These are phyloP conservation scores for Motacilla alba DNA, from an alignment of 2,113 vertebrate genomes.

Conservation along the genomic window DNA sequence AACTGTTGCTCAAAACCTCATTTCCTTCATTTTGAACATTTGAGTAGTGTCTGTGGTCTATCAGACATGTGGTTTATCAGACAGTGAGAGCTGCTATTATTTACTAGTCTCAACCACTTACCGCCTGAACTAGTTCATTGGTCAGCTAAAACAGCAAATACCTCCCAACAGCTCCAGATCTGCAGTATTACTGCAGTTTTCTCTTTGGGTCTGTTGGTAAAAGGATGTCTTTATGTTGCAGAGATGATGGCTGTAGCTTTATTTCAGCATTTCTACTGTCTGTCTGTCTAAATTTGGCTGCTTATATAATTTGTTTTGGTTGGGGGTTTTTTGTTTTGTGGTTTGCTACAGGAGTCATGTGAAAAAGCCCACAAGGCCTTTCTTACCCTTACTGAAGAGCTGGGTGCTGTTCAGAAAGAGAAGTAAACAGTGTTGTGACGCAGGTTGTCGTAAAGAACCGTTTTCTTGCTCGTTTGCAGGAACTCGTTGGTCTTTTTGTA, in stretches of 20 bases:
- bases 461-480: not conserved
- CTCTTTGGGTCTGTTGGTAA: not conserved
- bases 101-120: not conserved
- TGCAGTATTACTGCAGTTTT: not conserved
- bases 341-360: constrained; percentile 51
- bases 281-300: not conserved
- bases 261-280: not conserved
- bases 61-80: not conserved
- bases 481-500: not conserved
- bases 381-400: constrained; percentile 19
- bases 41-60: not conserved
- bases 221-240: not conserved
- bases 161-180: not conserved
- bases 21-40: constrained; percentile 4
- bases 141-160: not conserved
- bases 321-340: constrained; percentile 57
- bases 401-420: constrained; percentile 31
- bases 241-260: not conserved
- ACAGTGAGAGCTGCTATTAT: constrained; percentile 24
- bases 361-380: constrained; percentile 39
- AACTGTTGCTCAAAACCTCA: constrained; percentile 34
- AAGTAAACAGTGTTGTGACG: constrained; percentile 58
- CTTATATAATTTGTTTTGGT: constrained; percentile 43
- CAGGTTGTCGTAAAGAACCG: not conserved
- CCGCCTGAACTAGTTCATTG: not conserved